phyloP scores from a whole-genome alignment of 2,888 invertebrate genomes.

The Pristionchus maxplancki region DNA sequence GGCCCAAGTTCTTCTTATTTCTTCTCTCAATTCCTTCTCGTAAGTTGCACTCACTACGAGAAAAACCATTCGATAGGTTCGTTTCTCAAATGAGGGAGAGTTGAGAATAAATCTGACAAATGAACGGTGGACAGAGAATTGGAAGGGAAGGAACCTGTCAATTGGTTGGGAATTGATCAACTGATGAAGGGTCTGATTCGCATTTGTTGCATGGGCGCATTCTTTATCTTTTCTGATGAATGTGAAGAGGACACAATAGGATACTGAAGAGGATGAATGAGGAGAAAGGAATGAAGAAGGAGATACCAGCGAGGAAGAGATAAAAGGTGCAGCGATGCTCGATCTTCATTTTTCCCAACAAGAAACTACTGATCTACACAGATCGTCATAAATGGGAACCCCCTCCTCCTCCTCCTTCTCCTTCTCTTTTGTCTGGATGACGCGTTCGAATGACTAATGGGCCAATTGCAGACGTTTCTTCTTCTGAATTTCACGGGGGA shows the following conservation, averaged over 20 bases:
- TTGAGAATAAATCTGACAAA: conserved; percentile 1
- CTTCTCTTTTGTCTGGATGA: background rate
- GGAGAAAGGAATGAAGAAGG: background rate
- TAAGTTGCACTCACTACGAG: background rate
- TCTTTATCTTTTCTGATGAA: background rate
- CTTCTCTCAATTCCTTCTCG: background rate
- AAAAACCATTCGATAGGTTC: conserved; percentile 10
- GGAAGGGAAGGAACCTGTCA: background rate
- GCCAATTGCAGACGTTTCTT: background rate
- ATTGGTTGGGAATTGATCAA: background rate
- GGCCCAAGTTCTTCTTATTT: conserved; percentile 7
- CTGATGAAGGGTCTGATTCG: background rate
- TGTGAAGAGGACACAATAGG: background rate
- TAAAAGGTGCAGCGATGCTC: conserved; percentile 20
- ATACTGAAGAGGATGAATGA: background rate
- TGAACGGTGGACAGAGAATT: background rate
- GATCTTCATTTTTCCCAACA: background rate
- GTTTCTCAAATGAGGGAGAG: background rate
- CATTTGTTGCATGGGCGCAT: background rate
- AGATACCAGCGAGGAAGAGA: conserved; percentile 20
- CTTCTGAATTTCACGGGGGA: conserved; percentile 19
- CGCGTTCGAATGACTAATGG: background rate
- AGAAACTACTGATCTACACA: background rate
- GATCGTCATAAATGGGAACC: background rate
- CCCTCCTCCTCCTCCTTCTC: background rate